phyloP scores from a whole-genome alignment of 2,888 invertebrate genomes.

The Luperina testacea region DNA sequence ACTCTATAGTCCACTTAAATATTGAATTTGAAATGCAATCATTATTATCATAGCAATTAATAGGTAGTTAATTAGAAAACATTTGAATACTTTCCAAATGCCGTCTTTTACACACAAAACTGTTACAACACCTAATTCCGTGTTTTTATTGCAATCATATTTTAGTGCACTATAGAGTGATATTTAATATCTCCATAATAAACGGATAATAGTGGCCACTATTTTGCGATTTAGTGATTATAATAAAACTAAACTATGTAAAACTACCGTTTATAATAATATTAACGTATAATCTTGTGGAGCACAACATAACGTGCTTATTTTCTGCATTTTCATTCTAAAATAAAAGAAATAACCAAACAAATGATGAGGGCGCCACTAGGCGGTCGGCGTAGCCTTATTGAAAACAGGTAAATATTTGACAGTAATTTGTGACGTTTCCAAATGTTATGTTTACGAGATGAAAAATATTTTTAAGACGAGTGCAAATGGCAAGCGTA shows the following conservation, averaged over 20 bases:
- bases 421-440: background rate
- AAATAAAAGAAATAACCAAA: too few species aligned
- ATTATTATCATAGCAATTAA: background rate
- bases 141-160: background rate
- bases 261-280: too few species aligned
- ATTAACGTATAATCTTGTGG: too few species aligned
- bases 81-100: background rate
- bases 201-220: too few species aligned
- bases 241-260: too few species aligned
- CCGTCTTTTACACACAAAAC: background rate
- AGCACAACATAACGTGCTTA: too few species aligned
- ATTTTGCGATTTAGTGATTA: too few species aligned
- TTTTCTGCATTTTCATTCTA: too few species aligned
- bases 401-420: background rate
- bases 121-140: background rate
- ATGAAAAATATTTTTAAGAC: background rate
- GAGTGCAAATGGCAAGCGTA: background rate
- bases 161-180: too few species aligned
- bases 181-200: too few species aligned
- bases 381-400: background rate
- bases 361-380: too few species aligned
- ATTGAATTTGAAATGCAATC: background rate
- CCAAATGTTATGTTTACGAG: background rate
- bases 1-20: background rate
- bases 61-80: too few species aligned